Evolutionary conservation across 2,113 vertebrate species (phyloP).

Genomic region (Marmota flaviventris): DNA sequence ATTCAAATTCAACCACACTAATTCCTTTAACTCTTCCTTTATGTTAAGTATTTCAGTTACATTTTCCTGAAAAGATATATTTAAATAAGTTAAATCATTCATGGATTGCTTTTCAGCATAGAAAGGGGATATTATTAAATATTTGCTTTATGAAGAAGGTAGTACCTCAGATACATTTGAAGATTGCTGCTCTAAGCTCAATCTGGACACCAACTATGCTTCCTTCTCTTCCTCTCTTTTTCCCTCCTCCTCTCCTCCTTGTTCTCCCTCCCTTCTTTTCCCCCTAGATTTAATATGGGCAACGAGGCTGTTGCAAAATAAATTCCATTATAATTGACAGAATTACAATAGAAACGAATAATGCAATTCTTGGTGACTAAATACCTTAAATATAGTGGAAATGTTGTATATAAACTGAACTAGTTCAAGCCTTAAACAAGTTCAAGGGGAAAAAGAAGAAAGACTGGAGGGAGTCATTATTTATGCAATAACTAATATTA

Average conservation of each 20-base stretch:
- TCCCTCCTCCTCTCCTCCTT: rapidly evolving
- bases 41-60: not conserved
- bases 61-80: not conserved
- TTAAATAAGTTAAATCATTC: not conserved
- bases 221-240: not conserved
- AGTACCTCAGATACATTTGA: not conserved
- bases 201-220: not conserved
- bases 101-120: not conserved
- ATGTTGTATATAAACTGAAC: not conserved
- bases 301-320: not conserved
- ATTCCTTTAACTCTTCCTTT: not conserved
- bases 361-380: not conserved
- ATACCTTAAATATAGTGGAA: not conserved
- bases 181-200: not conserved
- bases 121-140: not conserved
- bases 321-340: not conserved
- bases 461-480: not conserved
- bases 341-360: not conserved
- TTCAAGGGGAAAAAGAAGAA: not conserved
- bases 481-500: not conserved
- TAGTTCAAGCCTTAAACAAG: not conserved
- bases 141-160: not conserved
- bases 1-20: not conserved
- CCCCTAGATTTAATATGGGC: not conserved
- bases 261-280: not conserved